Evolutionary conservation across 2,888 invertebrate genomes (phyloP).

Genomic region (Hololepta plana): DNA sequence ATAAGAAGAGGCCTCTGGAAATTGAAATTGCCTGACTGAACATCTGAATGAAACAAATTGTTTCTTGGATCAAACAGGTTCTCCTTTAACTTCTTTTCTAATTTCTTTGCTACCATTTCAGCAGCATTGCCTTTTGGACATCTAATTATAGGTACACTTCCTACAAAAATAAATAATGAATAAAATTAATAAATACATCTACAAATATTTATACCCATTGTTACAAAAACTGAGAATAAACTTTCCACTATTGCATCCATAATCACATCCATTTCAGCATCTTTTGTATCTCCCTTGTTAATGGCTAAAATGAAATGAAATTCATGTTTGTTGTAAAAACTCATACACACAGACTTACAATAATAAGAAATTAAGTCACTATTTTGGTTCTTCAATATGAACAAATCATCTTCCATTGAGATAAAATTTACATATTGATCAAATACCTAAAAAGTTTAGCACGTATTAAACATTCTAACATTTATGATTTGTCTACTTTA

Average conservation of each 20-base stretch:
- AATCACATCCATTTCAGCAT: conserved; percentile 85
- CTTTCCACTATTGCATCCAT: conserved; percentile 93
- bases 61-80: conserved; percentile 93
- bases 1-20: conserved; percentile 89
- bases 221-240: conserved; percentile 94
- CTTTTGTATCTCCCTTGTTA: conserved; percentile 84
- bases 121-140: conserved; percentile 93
- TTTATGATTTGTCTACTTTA: conserved; percentile 37
- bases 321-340: background rate
- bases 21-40: conserved; percentile 57
- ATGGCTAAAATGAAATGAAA: conserved; percentile 43
- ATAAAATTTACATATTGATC: conserved; percentile 99
- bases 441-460: conserved; percentile 43
- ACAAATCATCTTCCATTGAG: conserved; percentile 93
- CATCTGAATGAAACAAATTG: conserved; percentile 81
- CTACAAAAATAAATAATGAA: conserved; percentile 23
- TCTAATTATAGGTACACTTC: conserved; percentile 75
- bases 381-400: conserved; percentile 83
- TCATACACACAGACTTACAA: conserved; percentile 32
- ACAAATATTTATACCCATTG: conserved; percentile 76
- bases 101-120: conserved; percentile 92
- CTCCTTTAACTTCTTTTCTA: conserved; percentile 93
- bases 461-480: conserved; percentile 4
- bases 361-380: conserved; percentile 86
- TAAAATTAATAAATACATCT: conserved; percentile 1